phyloP scores from a whole-genome alignment of 1,140 invertebrate genomes.

The Magallana gigas region DNA sequence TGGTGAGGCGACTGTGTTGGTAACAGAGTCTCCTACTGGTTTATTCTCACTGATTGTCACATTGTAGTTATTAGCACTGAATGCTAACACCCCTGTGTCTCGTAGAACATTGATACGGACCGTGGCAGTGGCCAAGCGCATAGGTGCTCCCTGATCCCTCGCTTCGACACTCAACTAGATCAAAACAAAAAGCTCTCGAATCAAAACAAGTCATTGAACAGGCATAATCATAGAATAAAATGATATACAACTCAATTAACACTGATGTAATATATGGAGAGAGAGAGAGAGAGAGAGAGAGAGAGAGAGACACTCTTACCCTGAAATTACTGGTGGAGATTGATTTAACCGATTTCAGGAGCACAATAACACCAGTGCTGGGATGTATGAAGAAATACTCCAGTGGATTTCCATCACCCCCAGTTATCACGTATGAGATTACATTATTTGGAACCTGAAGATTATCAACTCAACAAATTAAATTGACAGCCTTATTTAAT shows the following conservation, averaged over 20 bases:
- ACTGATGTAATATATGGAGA: too few species aligned
- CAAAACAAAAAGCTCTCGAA: neutral
- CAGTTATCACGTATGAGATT: constrained; percentile 53
- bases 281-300: neutral
- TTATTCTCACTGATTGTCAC: constrained; percentile 59
- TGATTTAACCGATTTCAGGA: constrained; percentile 49
- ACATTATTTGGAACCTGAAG: constrained; percentile 64
- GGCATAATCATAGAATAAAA: too few species aligned
- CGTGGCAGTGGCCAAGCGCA: constrained; percentile 88
- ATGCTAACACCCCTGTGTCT: constrained; percentile 58
- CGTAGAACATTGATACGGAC: constrained; percentile 82
- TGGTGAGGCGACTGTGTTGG: constrained; percentile 52
- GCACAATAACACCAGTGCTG: constrained; percentile 51
- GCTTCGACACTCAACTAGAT: constrained; percentile 78
- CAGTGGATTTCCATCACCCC: constrained; percentile 28
- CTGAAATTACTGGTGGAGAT: constrained; percentile 44
- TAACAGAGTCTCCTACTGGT: constrained; percentile 40
- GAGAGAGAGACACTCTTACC: constrained; percentile 51
- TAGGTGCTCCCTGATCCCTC: constrained; percentile 90
- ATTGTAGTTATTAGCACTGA: constrained; percentile 53
- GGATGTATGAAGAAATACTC: constrained; percentile 57
- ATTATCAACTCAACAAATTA: neutral
- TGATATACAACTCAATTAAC: too few species aligned
- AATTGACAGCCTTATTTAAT: too few species aligned
- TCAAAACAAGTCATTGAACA: neutral